Evolutionary conservation across 2,113 vertebrate genomes (phyloP).

Genomic region (Tyto alba): DNA sequence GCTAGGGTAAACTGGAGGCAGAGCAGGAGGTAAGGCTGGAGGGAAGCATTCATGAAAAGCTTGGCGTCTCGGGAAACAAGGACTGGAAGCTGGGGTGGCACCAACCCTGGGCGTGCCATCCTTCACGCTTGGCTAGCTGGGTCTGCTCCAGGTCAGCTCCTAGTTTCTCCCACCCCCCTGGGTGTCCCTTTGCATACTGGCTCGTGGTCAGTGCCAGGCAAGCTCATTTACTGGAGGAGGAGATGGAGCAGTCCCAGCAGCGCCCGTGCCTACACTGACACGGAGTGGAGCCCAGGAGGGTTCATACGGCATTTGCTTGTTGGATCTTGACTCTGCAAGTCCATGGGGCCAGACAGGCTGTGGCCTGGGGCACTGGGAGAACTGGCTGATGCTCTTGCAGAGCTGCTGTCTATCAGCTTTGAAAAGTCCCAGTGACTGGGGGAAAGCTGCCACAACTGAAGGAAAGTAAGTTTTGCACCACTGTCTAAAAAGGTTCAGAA

Average conservation of each 20-base stretch:
- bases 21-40: background rate
- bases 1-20: background rate
- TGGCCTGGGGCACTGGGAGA: rapidly evolving
- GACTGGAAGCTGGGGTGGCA: background rate
- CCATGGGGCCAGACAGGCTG: rapidly evolving
- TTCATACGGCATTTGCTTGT: rapidly evolving
- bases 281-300: rapidly evolving
- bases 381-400: background rate
- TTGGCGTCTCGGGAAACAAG: background rate
- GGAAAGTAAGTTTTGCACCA: background rate
- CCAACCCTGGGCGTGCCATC: rapidly evolving
- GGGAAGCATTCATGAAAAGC: background rate
- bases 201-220: background rate
- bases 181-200: background rate
- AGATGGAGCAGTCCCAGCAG: rapidly evolving
- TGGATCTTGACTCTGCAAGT: rapidly evolving
- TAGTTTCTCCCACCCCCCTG: background rate
- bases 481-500: background rate
- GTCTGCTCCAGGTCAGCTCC: background rate
- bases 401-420: background rate
- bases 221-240: background rate
- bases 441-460: background rate
- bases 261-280: background rate
- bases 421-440: background rate
- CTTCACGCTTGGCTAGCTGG: background rate